Conservation (phyloP, 2,797 vertebrate genomes). For the Naso thynnoides region DNA sequence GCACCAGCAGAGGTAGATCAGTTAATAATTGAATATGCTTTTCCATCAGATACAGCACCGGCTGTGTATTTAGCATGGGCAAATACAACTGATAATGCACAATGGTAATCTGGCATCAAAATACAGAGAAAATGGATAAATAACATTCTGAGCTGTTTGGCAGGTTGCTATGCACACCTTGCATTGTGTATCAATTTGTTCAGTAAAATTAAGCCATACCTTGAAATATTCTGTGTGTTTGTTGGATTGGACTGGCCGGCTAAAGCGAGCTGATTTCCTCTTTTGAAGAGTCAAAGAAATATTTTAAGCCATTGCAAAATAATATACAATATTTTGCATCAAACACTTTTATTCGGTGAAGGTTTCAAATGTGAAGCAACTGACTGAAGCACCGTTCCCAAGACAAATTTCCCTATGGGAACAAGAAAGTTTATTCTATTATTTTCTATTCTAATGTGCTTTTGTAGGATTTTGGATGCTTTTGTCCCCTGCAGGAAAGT, state of each 20-base stretch:
- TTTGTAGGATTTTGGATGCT: background rate
- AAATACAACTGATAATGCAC: conserved; percentile 64
- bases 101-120: conserved; percentile 56
- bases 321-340: too few species aligned
- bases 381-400: too few species aligned
- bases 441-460: too few species aligned
- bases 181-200: conserved; percentile 7
- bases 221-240: background rate
- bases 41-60: conserved; percentile 73
- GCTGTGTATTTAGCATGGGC: conserved; percentile 61
- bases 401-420: too few species aligned
- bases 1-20: conserved; percentile 79
- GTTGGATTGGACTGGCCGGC: background rate
- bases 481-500: background rate
- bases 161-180: conserved; percentile 3
- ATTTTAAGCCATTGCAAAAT: background rate
- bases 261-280: background rate
- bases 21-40: conserved; percentile 84
- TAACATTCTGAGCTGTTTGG: conserved; percentile 53
- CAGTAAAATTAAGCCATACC: background rate
- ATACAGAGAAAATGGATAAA: conserved; percentile 51
- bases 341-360: too few species aligned
- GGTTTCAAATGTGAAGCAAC: too few species aligned
- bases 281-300: background rate
- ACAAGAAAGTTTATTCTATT: too few species aligned